Conservation (phyloP, 23 tunicate species). For the Trididemnum clinides region DNA sequence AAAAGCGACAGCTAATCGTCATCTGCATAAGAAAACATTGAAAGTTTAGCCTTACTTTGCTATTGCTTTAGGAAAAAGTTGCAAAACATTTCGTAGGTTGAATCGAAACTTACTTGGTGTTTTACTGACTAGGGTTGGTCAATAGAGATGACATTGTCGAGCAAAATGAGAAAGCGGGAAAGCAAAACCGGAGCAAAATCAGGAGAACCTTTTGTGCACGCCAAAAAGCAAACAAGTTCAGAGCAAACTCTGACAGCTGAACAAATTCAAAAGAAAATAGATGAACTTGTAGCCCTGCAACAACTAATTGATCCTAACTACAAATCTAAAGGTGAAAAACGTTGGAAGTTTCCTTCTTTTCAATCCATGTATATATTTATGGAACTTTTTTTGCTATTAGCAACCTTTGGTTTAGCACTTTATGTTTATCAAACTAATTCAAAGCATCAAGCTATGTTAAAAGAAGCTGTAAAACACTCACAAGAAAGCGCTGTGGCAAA, state of each 20-base stretch:
- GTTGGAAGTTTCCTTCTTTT: background rate
- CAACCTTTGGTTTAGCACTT: background rate
- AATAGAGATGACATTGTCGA: too few relatives aligned
- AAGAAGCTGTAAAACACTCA: background rate
- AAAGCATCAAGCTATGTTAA: background rate
- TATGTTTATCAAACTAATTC: background rate
- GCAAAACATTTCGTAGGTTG: too few relatives aligned
- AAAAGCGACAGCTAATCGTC: too few relatives aligned
- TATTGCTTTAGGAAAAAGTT: too few relatives aligned
- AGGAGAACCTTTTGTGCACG: too few relatives aligned
- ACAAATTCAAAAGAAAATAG: background rate
- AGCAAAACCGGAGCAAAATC: too few relatives aligned
- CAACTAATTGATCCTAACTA: background rate
- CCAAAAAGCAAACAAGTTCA: too few relatives aligned
- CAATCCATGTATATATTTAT: background rate
- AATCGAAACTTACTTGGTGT: too few relatives aligned
- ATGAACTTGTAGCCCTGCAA: background rate
- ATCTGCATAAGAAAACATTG: too few relatives aligned
- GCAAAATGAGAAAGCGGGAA: too few relatives aligned
- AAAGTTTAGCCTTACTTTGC: too few relatives aligned
- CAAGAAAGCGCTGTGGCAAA: background rate
- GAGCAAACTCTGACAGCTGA: conserved; percentile 6
- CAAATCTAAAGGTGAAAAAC: background rate
- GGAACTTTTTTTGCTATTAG: background rate
- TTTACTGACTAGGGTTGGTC: too few relatives aligned